Evolutionary conservation across 2,113 vertebrate species (phyloP).

Genomic region (Propithecus coquereli): DNA sequence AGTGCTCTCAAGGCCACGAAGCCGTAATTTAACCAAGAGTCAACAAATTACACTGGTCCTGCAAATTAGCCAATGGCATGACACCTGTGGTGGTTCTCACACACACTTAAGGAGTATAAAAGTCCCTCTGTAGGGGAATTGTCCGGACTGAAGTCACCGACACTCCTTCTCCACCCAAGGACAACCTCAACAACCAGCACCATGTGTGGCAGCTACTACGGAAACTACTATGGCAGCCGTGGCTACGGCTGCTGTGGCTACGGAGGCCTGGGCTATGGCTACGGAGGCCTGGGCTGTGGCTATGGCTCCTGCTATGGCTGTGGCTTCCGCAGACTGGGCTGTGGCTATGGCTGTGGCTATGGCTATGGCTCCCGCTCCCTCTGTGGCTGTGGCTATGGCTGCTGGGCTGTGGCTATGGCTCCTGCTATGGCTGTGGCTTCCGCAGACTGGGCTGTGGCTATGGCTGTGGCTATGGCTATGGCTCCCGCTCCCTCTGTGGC

Average conservation of each 20-base stretch:
- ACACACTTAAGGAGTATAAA: not conserved
- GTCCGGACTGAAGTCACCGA: not conserved
- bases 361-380: not conserved
- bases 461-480: not conserved
- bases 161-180: not conserved
- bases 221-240: not conserved
- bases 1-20: not conserved
- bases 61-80: not conserved
- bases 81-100: not conserved
- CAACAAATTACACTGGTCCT: not conserved
- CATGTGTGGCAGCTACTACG: slow-evolving; percentile 28
- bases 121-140: not conserved
- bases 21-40: not conserved
- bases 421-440: not conserved
- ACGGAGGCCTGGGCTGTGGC: not conserved
- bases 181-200: slow-evolving; percentile 5
- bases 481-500: not conserved
- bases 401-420: not conserved
- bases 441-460: not conserved
- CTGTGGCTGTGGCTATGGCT: slow-evolving; percentile 6
- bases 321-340: not conserved
- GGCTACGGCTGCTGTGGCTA: slow-evolving; percentile 39
- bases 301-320: not conserved
- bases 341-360: not conserved
- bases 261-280: slow-evolving; percentile 22